phyloP scores from a whole-genome alignment of 1,140 invertebrate species.

The Apis florea region DNA sequence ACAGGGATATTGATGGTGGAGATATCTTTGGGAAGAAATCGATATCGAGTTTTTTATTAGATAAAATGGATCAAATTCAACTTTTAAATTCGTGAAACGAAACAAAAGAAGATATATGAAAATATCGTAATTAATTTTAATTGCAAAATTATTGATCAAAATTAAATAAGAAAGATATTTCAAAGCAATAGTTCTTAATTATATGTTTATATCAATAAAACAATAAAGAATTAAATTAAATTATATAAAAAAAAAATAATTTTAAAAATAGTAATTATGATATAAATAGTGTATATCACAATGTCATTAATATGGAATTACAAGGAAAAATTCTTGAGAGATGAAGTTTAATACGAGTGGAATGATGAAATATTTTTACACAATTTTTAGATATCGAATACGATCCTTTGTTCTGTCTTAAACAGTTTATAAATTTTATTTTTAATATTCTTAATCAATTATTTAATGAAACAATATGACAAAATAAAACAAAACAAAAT shows the following conservation, averaged over 20 bases:
- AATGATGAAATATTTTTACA: background rate
- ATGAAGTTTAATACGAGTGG: background rate
- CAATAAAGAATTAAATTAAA: no score
- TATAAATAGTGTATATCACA: background rate
- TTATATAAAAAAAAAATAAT: no score
- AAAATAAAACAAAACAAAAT: background rate
- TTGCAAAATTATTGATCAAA: background rate
- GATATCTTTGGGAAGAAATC: background rate
- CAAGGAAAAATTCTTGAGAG: background rate
- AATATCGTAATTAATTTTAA: background rate
- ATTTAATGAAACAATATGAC: background rate
- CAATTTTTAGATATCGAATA: background rate
- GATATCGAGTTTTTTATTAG: background rate
- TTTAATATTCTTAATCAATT: background rate
- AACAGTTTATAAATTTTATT: background rate
- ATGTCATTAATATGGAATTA: background rate
- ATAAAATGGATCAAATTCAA: background rate
- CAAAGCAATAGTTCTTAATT: background rate
- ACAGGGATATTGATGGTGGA: no score
- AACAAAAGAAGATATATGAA: background rate
- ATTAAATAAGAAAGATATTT: background rate
- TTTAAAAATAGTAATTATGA: background rate
- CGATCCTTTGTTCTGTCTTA: background rate
- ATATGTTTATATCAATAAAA: background rate
- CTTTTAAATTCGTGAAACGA: background rate